phyloP scores from a whole-genome alignment of 2,113 vertebrate genomes.

The Sebastes fasciatus region DNA sequence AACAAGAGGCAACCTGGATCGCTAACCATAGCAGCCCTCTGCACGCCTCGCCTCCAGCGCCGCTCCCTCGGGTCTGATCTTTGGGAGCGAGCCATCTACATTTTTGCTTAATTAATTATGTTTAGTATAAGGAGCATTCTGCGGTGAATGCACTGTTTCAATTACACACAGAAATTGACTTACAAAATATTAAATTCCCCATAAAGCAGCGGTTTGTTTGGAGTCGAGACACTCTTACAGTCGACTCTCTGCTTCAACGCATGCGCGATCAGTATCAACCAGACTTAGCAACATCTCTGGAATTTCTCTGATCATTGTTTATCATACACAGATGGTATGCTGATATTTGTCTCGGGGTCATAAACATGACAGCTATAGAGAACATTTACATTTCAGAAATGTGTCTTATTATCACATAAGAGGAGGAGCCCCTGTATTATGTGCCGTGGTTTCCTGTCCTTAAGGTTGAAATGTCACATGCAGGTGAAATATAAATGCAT shows the following conservation, averaged over 20 bases:
- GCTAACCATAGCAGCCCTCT: conserved; percentile 66
- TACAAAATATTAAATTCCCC: conserved; percentile 69
- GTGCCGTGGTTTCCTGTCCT: conserved; percentile 31
- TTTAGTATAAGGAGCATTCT: conserved; percentile 78
- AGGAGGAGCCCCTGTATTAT: not conserved
- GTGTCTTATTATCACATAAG: conserved; percentile 45
- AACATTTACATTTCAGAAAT: conserved; percentile 43
- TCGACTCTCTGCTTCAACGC: not conserved
- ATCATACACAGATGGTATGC: not conserved
- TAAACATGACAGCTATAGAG: conserved; percentile 23
- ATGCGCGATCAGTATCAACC: not conserved
- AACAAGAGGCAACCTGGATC: conserved; percentile 82
- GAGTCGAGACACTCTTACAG: conserved; percentile 19
- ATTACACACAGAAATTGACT: conserved; percentile 79
- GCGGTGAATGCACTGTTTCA: conserved; percentile 76
- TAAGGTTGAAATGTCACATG: conserved; percentile 43
- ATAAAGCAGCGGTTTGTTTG: conserved; percentile 42
- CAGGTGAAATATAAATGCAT: conserved; percentile 65
- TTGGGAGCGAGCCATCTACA: conserved; percentile 75
- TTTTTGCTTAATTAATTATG: conserved; percentile 85
- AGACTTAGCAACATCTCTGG: not conserved
- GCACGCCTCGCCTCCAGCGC: conserved; percentile 38
- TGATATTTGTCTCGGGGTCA: conserved; percentile 7
- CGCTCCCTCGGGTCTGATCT: conserved; percentile 76
- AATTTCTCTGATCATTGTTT: not conserved